These are phyloP conservation scores for Augiades crinisus DNA, from an alignment of 2,888 invertebrate species.

Conservation along the genomic window DNA sequence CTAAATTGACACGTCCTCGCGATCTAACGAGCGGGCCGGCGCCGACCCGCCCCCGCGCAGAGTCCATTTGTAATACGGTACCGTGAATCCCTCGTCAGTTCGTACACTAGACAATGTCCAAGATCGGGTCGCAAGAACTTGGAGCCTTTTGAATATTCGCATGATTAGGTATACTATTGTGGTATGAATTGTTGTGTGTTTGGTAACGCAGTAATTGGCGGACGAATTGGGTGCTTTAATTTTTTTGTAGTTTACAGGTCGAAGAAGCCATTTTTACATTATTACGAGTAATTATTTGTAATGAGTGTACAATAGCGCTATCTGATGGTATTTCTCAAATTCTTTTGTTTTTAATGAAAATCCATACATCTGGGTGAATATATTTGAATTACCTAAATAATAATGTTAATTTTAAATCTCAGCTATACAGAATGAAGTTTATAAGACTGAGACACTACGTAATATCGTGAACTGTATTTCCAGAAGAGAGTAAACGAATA, in stretches of 20 bases:
- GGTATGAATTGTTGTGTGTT: conserved; percentile 31
- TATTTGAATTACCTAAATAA: conserved; percentile 30
- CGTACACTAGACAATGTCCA: conserved; percentile 47
- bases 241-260: conserved; percentile 64
- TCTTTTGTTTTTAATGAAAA: conserved; percentile 14
- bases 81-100: conserved; percentile 51
- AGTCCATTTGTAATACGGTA: conserved; percentile 64
- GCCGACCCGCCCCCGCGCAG: conserved; percentile 49
- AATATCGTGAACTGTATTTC: conserved; percentile 72
- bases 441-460: conserved; percentile 79
- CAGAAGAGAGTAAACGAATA: conserved; percentile 71
- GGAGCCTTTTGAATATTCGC: conserved; percentile 31
- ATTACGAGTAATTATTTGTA: conserved; percentile 47
- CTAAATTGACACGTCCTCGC: conserved; percentile 67
- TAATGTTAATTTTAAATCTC: conserved; percentile 50
- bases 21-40: conserved; percentile 54
- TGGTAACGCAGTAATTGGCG: conserved; percentile 58
- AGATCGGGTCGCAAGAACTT: conserved; percentile 43
- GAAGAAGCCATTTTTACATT: conserved; percentile 51
- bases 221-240: conserved; percentile 71
- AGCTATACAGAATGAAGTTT: conserved; percentile 64
- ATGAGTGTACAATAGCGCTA: conserved; percentile 52
- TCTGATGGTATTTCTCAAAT: conserved; percentile 43
- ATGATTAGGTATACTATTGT: conserved; percentile 30
- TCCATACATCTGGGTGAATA: conserved; percentile 19